phyloP scores from a whole-genome alignment of 2,113 vertebrate genomes.

The Tyto alba region DNA sequence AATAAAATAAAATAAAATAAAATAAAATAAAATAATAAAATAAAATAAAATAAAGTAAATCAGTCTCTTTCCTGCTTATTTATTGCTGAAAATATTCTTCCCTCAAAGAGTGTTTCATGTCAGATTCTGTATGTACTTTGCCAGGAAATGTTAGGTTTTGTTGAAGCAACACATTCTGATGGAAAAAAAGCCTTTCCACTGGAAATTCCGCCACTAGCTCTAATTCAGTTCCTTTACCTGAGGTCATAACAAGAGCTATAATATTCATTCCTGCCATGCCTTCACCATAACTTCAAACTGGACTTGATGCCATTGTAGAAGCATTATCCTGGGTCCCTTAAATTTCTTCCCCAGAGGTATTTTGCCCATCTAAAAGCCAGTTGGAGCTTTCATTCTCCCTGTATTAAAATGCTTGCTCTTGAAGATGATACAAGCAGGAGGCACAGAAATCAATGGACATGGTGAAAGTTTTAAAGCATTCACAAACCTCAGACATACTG shows the following conservation, averaged over 20 bases:
- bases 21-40: no score
- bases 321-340: neutral
- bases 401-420: neutral
- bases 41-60: neutral
- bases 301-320: neutral
- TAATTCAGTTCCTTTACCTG: neutral
- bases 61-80: neutral
- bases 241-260: neutral
- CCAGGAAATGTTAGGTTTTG: neutral
- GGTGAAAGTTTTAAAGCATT: neutral
- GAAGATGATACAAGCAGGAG: neutral
- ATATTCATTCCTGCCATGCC: neutral
- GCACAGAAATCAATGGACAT: neutral
- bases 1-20: neutral
- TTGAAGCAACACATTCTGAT: neutral
- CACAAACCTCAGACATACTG: fast-evolving
- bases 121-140: neutral
- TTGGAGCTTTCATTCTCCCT: neutral
- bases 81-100: neutral
- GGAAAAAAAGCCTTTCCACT: neutral
- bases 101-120: neutral
- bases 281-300: neutral
- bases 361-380: neutral
- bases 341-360: neutral
- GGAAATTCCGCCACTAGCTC: neutral